phyloP scores from a whole-genome alignment of 2,113 vertebrate species.

The Aviceda subcristata region DNA sequence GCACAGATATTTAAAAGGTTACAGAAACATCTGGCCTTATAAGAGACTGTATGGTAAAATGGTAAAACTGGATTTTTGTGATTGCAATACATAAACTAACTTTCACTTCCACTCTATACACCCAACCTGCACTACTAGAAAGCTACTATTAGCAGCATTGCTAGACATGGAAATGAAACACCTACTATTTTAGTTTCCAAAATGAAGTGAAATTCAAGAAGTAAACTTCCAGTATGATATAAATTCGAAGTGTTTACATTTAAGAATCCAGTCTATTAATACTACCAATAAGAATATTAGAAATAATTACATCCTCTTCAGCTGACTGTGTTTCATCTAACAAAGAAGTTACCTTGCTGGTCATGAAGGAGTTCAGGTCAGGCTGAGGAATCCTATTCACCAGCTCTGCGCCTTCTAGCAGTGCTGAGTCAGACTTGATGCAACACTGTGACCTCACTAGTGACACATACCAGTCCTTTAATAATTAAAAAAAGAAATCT shows the following conservation, averaged over 20 bases:
- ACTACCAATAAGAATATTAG: neutral
- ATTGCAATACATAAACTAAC: neutral
- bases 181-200: neutral
- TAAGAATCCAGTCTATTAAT: neutral
- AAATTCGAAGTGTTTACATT: neutral
- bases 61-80: neutral
- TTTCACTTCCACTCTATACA: neutral
- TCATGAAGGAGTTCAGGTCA: slow-evolving; percentile 85
- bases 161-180: neutral
- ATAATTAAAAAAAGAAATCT: neutral
- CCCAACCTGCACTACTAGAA: neutral
- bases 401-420: slow-evolving; percentile 92
- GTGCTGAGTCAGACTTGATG: slow-evolving; percentile 79
- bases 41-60: neutral
- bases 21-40: neutral
- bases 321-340: neutral
- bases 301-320: neutral
- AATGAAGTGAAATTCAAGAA: neutral
- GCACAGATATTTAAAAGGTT: neutral
- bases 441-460: slow-evolving; percentile 92
- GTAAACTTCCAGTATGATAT: neutral
- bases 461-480: slow-evolving; percentile 91
- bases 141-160: neutral
- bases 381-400: slow-evolving; percentile 86
- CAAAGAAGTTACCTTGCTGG: slow-evolving; percentile 80